These are phyloP conservation scores for Gila robusta DNA, from an alignment of 2,797 vertebrate genomes.

Conservation along the genomic window DNA sequence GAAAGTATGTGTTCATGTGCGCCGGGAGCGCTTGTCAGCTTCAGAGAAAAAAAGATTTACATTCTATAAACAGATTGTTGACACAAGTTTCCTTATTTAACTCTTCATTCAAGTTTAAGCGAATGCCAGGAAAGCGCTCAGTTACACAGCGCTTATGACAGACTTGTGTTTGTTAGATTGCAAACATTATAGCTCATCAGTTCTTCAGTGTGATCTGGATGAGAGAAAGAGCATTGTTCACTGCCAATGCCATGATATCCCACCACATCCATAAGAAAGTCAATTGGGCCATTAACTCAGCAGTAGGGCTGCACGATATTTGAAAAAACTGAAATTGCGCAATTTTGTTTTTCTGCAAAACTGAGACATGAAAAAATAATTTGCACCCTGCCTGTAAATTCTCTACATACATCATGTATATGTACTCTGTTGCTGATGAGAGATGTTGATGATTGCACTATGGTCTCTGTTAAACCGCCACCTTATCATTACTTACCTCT, in stretches of 20 bases:
- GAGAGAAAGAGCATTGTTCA: neutral
- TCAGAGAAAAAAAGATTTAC: slow-evolving; percentile 76
- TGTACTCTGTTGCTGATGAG: too few relatives aligned
- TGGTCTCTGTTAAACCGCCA: too few relatives aligned
- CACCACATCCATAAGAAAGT: neutral
- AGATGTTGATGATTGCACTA: too few relatives aligned
- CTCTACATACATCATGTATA: too few relatives aligned
- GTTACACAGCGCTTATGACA: neutral
- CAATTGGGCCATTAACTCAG: slow-evolving; percentile 2
- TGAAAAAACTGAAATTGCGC: neutral
- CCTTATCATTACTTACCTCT: too few relatives aligned
- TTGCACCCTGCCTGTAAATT: too few relatives aligned
- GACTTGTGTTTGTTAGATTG: neutral
- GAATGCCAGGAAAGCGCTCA: neutral
- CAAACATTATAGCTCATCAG: neutral
- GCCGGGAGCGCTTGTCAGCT: slow-evolving; percentile 58
- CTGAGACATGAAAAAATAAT: too few relatives aligned
- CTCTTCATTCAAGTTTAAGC: slow-evolving; percentile 13
- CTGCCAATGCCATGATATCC: neutral
- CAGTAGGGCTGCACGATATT: neutral
- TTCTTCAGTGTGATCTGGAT: slow-evolving; percentile 8
- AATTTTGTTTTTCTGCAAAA: neutral
- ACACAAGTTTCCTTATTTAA: neutral
- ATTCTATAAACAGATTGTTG: slow-evolving; percentile 58
- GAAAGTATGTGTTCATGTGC: slow-evolving; percentile 61